These are phyloP conservation scores for Gila orcuttii DNA, from an alignment of 2,113 vertebrate species.

Conservation along the genomic window DNA sequence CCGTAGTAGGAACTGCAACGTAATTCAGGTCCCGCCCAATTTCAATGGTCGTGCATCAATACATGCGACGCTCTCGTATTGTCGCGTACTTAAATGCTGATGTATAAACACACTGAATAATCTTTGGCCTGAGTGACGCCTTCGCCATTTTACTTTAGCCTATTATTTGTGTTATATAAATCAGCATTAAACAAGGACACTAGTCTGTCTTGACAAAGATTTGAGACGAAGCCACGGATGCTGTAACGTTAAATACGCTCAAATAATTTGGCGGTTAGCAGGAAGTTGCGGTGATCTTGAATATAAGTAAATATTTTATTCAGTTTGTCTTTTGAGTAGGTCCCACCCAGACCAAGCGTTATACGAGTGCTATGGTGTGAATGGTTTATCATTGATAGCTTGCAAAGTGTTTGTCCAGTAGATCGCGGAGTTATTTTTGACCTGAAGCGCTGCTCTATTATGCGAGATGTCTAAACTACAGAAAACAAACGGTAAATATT, in stretches of 20 bases:
- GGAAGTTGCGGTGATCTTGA: background rate
- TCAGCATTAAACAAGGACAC: background rate
- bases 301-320: slow-evolving; percentile 4
- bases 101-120: background rate
- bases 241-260: slow-evolving; percentile 23
- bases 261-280: slow-evolving; percentile 65
- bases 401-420: background rate
- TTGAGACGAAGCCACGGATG: background rate
- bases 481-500: slow-evolving; percentile 64
- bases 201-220: background rate
- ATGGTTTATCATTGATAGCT: background rate
- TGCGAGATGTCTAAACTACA: slow-evolving; percentile 57
- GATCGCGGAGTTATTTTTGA: background rate
- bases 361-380: background rate
- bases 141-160: background rate
- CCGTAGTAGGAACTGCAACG: background rate
- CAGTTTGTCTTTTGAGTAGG: background rate
- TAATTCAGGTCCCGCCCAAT: background rate
- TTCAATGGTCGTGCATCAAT: background rate
- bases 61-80: background rate
- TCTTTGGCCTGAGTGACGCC: background rate
- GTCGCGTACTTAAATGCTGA: background rate
- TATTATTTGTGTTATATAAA: background rate
- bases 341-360: background rate
- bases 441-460: background rate